A percentile compares a stretch with the other conserved stretches of the same genome.
These are phyloP conservation scores for Hypanus sabinus DNA, from an alignment of 2,113 vertebrate species.

Conservation along the genomic window DNA sequence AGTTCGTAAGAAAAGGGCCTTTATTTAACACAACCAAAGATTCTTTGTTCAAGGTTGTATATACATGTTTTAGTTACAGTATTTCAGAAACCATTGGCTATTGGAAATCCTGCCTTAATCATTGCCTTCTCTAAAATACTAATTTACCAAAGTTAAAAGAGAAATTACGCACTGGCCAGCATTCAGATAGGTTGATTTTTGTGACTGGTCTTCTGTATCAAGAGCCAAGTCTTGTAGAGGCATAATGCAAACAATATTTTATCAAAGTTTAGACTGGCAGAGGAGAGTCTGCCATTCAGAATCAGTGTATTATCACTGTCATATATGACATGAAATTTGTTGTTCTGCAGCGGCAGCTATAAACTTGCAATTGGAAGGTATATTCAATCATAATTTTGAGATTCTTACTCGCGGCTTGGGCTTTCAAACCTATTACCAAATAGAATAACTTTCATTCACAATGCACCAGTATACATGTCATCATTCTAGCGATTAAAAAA, in stretches of 20 bases:
- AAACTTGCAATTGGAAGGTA: not conserved
- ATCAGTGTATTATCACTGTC: too few species aligned
- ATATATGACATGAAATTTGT: too few species aligned
- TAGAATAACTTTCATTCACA: not conserved
- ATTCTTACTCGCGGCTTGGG: not conserved
- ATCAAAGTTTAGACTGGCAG: not conserved
- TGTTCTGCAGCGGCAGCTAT: too few species aligned
- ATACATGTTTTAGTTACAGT: not conserved
- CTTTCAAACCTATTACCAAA: not conserved
- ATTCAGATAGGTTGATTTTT: not conserved
- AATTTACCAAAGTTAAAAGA: not conserved
- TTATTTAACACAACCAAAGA: not conserved
- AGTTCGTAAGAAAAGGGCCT: too few species aligned
- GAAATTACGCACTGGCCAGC: not conserved
- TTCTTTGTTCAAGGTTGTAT: conserved; percentile 1
- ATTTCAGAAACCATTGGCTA: not conserved
- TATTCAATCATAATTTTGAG: not conserved
- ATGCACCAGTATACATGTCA: not conserved
- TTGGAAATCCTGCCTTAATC: conserved; percentile 12
- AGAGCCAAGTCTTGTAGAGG: not conserved
- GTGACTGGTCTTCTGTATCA: not conserved
- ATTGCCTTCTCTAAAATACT: not conserved
- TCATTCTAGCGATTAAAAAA: not conserved
- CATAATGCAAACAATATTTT: not conserved
- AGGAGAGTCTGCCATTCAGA: not conserved